phyloP scores from a whole-genome alignment of 2,888 invertebrate genomes.

The Drosophila affinis region DNA sequence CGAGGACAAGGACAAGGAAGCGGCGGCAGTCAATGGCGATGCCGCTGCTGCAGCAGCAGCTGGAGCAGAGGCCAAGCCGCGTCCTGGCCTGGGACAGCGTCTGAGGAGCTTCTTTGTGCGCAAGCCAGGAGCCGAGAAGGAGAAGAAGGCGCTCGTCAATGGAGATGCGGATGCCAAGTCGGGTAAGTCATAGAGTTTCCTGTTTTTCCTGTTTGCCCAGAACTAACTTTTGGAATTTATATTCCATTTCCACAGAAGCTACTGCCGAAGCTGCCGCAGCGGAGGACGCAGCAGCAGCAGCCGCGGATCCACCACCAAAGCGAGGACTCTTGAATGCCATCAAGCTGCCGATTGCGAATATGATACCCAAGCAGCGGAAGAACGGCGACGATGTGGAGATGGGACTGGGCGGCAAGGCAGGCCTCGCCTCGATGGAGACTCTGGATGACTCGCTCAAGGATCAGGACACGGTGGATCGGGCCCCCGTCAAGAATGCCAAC shows the following conservation, averaged over 20 bases:
- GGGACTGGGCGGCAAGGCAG: constrained; percentile 86
- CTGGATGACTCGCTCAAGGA: constrained; percentile 89
- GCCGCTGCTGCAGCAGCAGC: constrained; percentile 41
- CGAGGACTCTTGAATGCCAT: constrained; percentile 86
- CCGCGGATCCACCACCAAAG: constrained; percentile 80
- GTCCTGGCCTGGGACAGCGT: constrained; percentile 83
- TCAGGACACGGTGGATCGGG: constrained; percentile 85
- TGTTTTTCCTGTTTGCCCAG: background rate
- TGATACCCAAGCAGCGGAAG: constrained; percentile 85
- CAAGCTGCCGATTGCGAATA: constrained; percentile 86
- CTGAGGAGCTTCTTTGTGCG: constrained; percentile 86
- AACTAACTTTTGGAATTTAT: too few relatives aligned
- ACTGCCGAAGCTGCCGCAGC: constrained; percentile 76
- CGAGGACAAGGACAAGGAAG: constrained; percentile 78
- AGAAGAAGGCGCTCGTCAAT: constrained; percentile 72
- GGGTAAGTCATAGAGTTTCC: constrained; percentile 67
- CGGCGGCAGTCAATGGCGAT: constrained; percentile 44
- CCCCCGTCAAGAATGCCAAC: constrained; percentile 82
- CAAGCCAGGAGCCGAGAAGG: constrained; percentile 83
- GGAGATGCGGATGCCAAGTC: constrained; percentile 82
- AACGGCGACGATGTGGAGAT: constrained; percentile 85
- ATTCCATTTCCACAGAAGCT: constrained; percentile 63
- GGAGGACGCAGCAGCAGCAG: constrained; percentile 44
- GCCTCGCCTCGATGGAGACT: constrained; percentile 92
- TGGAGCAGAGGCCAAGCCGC: constrained; percentile 80